A percentile compares a stretch with the other conserved stretches of the same genome.
Conservation (phyloP, 2,888 invertebrate genomes). For the Aethes cnicana region DNA sequence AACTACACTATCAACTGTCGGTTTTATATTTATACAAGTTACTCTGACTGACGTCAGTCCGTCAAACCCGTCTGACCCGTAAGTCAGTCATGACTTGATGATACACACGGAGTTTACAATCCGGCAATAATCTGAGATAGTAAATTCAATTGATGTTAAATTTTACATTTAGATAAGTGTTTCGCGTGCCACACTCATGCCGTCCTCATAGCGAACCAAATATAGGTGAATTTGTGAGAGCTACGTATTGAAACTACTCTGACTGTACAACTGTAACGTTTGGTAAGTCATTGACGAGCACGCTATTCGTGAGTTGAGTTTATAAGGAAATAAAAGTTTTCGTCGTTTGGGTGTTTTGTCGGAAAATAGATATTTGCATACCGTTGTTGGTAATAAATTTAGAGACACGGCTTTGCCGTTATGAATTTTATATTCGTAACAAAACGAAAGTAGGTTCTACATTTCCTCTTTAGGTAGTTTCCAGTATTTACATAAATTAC, state of each 20-base stretch:
- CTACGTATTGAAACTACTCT: conserved; percentile 24
- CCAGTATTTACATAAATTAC: too few relatives aligned
- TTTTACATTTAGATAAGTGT: too few relatives aligned
- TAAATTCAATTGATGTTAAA: too few relatives aligned
- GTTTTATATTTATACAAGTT: too few relatives aligned
- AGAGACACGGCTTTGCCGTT: neutral
- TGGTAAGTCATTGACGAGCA: conserved; percentile 39
- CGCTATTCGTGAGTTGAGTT: conserved; percentile 48
- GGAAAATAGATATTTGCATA: conserved; percentile 20
- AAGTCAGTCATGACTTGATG: too few relatives aligned
- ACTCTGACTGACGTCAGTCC: too few relatives aligned
- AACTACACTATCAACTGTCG: too few relatives aligned
- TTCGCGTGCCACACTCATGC: conserved; percentile 34
- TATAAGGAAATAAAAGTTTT: conserved; percentile 37
- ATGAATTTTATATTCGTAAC: neutral
- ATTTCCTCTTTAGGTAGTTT: too few relatives aligned
- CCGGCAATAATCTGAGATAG: too few relatives aligned
- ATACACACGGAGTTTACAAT: too few relatives aligned
- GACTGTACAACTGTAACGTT: conserved; percentile 26
- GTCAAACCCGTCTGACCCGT: too few relatives aligned
- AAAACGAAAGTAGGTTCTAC: too few relatives aligned
- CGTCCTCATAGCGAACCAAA: conserved; percentile 24
- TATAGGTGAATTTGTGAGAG: conserved; percentile 18
- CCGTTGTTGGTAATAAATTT: neutral
- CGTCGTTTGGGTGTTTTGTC: conserved; percentile 11